Percentiles rank a stretch among this genome's conserved stretches.
Evolutionary conservation across 2,888 invertebrate species (phyloP).

Genomic region (Trachelus iudaicus): DNA sequence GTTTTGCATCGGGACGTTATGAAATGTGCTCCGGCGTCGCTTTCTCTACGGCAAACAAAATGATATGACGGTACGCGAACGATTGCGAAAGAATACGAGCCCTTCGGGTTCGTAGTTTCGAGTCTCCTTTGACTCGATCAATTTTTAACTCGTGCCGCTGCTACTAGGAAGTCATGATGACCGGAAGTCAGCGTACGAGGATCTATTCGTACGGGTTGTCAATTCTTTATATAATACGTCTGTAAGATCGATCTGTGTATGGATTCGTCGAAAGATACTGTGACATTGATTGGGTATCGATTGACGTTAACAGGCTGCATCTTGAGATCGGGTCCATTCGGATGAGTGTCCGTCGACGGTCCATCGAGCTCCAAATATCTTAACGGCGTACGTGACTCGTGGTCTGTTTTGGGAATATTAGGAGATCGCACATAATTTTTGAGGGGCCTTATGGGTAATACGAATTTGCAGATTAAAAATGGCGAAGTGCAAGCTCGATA

Average conservation of each 20-base stretch:
- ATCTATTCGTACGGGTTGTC: no score
- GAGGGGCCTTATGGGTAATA: neutral
- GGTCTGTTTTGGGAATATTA: neutral
- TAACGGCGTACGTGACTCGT: neutral
- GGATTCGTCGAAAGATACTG: no score
- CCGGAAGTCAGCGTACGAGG: neutral
- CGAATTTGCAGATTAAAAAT: neutral
- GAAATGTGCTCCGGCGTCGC: constrained; percentile 17
- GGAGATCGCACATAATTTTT: neutral
- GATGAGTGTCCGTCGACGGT: neutral
- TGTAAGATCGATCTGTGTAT: neutral
- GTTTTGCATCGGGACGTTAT: neutral
- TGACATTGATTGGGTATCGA: neutral
- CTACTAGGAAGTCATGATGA: neutral
- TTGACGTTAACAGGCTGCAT: neutral
- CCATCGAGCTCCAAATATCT: neutral
- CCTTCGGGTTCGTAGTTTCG: neutral
- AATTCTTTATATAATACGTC: no score
- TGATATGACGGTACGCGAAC: constrained; percentile 1
- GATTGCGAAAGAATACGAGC: neutral
- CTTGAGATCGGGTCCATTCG: neutral
- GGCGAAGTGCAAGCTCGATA: neutral
- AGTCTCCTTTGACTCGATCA: neutral
- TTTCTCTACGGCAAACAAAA: constrained; percentile 34
- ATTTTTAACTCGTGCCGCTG: neutral